A percentile compares a stretch with the other conserved stretches of the same genome.
Evolutionary conservation across 2,113 vertebrate species (phyloP).

Genomic region (Halichoerus grypus): DNA sequence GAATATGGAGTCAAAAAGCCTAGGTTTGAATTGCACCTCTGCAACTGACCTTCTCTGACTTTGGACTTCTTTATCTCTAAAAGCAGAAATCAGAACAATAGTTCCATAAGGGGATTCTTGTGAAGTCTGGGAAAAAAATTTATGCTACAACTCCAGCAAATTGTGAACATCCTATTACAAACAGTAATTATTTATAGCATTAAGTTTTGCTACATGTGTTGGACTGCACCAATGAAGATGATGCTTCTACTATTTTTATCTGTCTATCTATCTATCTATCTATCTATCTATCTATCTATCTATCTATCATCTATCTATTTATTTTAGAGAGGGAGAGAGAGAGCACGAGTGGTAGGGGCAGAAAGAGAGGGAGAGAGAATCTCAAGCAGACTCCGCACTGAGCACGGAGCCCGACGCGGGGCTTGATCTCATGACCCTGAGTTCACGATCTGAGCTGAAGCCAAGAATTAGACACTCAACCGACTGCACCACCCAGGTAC

Average conservation of each 20-base stretch:
- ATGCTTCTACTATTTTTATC: neutral
- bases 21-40: neutral
- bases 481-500: neutral
- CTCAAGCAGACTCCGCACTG: neutral
- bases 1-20: neutral
- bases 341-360: neutral
- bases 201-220: neutral
- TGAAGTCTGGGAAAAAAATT: neutral
- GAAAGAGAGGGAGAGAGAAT: neutral
- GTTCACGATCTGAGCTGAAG: neutral
- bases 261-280: neutral
- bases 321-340: neutral
- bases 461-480: neutral
- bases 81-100: neutral
- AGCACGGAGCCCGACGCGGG: neutral
- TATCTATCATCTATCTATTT: neutral
- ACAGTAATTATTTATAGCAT: neutral
- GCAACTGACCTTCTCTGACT: neutral
- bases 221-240: neutral
- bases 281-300: neutral
- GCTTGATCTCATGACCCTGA: neutral
- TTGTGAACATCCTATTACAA: neutral
- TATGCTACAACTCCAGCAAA: neutral
- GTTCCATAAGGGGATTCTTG: neutral
- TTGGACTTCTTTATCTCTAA: conserved; percentile 39